A percentile compares a stretch with the other conserved stretches of the same genome.
Evolutionary conservation across 2,888 invertebrate genomes (phyloP).

Genomic region (Agrochola litura): DNA sequence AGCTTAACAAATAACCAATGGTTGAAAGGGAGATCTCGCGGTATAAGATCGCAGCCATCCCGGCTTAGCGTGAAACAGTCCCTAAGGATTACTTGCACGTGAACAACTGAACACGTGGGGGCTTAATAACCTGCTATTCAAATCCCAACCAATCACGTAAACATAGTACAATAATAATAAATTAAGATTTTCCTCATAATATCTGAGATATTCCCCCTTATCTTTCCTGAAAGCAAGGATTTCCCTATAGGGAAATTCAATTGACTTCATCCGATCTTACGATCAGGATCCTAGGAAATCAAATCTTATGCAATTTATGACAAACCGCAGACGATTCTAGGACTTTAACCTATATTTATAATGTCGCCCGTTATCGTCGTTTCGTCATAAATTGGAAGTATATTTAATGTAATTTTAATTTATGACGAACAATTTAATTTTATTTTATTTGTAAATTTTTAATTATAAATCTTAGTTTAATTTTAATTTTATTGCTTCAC

Average conservation of each 20-base stretch:
- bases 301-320: constrained; percentile 8
- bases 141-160: neutral
- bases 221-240: neutral
- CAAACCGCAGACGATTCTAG: neutral
- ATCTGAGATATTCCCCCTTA: neutral
- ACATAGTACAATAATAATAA: neutral
- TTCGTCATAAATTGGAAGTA: no score
- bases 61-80: constrained; percentile 15
- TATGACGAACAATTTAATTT: no score
- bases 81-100: constrained; percentile 16
- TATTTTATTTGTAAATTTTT: no score
- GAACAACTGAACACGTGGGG: constrained; percentile 1
- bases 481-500: neutral
- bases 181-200: neutral
- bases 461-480: no score
- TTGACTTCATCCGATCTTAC: constrained; percentile 9
- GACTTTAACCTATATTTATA: constrained; percentile 10
- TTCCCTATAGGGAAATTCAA: constrained; percentile 4
- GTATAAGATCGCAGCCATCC: constrained; percentile 17
- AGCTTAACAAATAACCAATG: constrained; percentile 26
- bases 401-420: no score
- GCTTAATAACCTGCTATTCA: neutral
- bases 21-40: constrained; percentile 30
- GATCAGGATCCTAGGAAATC: constrained; percentile 11
- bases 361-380: neutral